Percentiles rank a stretch among this genome's conserved stretches.
Evolutionary conservation across 1,140 invertebrate species (phyloP).

Genomic region (Riptortus pedestris): DNA sequence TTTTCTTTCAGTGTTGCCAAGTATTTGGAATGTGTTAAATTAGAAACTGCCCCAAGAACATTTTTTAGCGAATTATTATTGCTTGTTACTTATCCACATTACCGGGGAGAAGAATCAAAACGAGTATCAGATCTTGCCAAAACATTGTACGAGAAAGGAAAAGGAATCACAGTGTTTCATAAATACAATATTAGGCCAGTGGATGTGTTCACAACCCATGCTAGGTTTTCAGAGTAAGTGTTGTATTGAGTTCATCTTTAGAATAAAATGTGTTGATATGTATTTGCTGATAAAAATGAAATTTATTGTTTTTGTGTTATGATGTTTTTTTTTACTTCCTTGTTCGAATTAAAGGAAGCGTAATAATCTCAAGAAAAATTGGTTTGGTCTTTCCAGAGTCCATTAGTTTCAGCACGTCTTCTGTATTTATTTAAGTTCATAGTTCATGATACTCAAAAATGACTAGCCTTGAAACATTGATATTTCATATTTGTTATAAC

Average conservation of each 20-base stretch:
- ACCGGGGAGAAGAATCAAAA: neutral
- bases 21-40: neutral
- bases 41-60: neutral
- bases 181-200: neutral
- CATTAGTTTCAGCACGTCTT: no score
- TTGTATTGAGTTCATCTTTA: no score
- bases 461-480: no score
- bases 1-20: constrained; percentile 2
- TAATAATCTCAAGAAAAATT: no score
- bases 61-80: neutral
- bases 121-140: constrained; percentile 10
- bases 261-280: no score
- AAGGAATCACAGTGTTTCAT: neutral
- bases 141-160: constrained; percentile 1
- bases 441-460: no score
- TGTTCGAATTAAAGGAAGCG: no score
- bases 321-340: neutral
- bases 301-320: neutral
- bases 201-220: neutral
- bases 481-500: no score
- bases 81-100: constrained; percentile 7
- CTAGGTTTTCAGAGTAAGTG: constrained; percentile 1
- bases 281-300: no score
- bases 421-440: no score
- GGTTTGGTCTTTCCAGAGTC: no score